Base-by-base conservation (phyloP, 2,888 invertebrate genomes). In the Platerodrilus igneus region DNA sequence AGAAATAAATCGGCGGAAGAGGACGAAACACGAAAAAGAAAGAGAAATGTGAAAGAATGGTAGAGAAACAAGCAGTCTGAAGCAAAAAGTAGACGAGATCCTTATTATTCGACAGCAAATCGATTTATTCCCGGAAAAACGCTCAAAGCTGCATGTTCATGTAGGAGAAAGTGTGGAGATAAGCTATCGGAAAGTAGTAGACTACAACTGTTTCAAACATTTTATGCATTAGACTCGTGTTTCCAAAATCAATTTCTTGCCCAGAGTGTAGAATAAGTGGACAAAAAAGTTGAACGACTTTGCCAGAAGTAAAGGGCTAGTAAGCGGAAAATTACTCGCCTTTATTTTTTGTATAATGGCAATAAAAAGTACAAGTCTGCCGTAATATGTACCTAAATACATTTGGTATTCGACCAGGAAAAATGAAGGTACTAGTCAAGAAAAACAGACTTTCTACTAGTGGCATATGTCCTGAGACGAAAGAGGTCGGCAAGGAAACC, bases 321-420 rank as follows among this genome's bases (percentile, higher is more conserved):
- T 14, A n/a, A 21, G 13, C 20, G 20, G 21, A 31, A 20, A 5
- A 21, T 8, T 20, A 13, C 20, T 6, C 2, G 20, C 3, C 19
- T 21, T 4, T 31, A 31, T 10, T 31, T 18, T 10, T 18, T 31
- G 13, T 2, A 4, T 13, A 21, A 20, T 11, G 10, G 13, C 2
- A 6, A 4, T 20, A 1, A 14, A 1, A 19, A 31, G 3, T 20
- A 4, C 13, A 31, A 9, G 21, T 31, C 10, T 31, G 31, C 5
- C 34, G 26, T 26, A 34, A 10, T 26, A 25, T 34, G 34, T 34
- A 26, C 26, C 17, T 34, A 3, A 6, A 26, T 9, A 34, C 34
- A 8, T 26, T 34, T 11, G 26, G 26, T 18, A 16, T 34, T 2
- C 25, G 18, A 13, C 30, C 20, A 5, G 13, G 20, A 3, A 30